Conservation (phyloP, 1,140 invertebrate genomes). For the Papilio machaon region DNA sequence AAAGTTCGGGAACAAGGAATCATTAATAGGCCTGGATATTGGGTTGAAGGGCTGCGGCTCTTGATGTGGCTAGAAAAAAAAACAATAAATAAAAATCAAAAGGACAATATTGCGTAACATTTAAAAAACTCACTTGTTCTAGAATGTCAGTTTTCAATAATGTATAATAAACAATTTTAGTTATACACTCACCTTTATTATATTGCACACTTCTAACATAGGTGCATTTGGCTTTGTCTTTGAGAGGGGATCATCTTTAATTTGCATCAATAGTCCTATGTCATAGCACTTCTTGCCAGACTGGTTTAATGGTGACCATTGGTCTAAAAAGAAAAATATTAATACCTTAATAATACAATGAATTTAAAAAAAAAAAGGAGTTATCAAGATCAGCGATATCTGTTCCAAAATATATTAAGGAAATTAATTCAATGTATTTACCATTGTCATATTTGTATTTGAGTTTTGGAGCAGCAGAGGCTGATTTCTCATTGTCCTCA, state of each 20-base stretch:
- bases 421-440: slow-evolving; percentile 41
- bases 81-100: slow-evolving; percentile 24
- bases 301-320: slow-evolving; percentile 93
- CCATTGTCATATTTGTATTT: slow-evolving; percentile 75
- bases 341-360: background rate
- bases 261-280: slow-evolving; percentile 88
- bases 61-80: slow-evolving; percentile 61
- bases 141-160: too few species aligned
- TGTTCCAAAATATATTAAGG: too few species aligned
- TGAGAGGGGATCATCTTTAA: slow-evolving; percentile 88
- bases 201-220: slow-evolving; percentile 70
- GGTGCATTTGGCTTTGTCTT: slow-evolving; percentile 86
- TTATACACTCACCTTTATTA: slow-evolving; percentile 62
- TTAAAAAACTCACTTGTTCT: too few species aligned
- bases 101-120: background rate
- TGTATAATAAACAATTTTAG: background rate
- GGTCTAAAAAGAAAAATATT: slow-evolving; percentile 80
- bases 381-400: too few species aligned
- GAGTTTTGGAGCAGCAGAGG: slow-evolving; percentile 49
- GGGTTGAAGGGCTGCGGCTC: slow-evolving; percentile 65
- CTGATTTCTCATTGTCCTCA: slow-evolving; percentile 36
- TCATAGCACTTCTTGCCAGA: slow-evolving; percentile 92
- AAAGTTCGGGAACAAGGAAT: slow-evolving; percentile 69
- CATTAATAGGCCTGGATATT: slow-evolving; percentile 70
- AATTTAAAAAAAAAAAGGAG: too few species aligned